Percentiles rank a stretch among this genome's conserved stretches.
Conservation (phyloP, 2,113 vertebrate genomes). For the Tetraodon nigroviridis region DNA sequence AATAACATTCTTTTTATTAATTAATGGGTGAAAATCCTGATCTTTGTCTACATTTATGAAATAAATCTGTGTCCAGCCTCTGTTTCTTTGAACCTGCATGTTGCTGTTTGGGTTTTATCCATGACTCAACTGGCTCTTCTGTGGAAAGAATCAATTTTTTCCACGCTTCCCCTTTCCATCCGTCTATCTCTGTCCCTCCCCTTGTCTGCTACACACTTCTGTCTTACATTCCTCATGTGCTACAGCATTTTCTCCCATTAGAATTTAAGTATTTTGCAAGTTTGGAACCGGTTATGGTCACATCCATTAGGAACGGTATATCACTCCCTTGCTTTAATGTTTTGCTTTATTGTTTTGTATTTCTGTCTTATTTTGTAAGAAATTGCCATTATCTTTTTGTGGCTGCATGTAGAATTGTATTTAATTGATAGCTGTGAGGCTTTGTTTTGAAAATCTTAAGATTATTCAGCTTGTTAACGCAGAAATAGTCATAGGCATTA, state of each 20-base stretch:
- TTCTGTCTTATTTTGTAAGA: not conserved
- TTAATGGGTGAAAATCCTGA: conserved; percentile 6
- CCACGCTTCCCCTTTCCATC: conserved; percentile 51
- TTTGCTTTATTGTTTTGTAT: no score
- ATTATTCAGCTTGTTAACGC: not conserved
- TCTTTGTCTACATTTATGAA: conserved; percentile 14
- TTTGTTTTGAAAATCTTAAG: not conserved
- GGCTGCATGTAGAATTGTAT: not conserved
- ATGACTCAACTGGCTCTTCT: conserved; percentile 72
- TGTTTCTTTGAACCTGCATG: conserved; percentile 25
- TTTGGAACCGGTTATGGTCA: no score
- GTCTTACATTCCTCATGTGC: conserved; percentile 7
- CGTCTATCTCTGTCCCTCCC: conserved; percentile 13
- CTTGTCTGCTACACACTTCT: conserved; percentile 10
- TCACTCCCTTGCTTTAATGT: not conserved
- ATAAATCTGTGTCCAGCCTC: not conserved
- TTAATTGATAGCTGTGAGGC: not conserved
- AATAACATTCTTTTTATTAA: conserved; percentile 51
- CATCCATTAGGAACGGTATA: not conserved
- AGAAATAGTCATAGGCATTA: no score
- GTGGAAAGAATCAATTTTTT: conserved; percentile 57
- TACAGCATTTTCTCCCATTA: conserved; percentile 14
- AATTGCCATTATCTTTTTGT: not conserved
- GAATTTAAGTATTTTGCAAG: conserved; percentile 4
- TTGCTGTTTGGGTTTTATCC: conserved; percentile 32